A percentile compares a stretch with the other conserved stretches of the same genome.
These are phyloP conservation scores for Trichosurus vulpecula DNA, from an alignment of 2,797 vertebrate species.

Conservation along the genomic window DNA sequence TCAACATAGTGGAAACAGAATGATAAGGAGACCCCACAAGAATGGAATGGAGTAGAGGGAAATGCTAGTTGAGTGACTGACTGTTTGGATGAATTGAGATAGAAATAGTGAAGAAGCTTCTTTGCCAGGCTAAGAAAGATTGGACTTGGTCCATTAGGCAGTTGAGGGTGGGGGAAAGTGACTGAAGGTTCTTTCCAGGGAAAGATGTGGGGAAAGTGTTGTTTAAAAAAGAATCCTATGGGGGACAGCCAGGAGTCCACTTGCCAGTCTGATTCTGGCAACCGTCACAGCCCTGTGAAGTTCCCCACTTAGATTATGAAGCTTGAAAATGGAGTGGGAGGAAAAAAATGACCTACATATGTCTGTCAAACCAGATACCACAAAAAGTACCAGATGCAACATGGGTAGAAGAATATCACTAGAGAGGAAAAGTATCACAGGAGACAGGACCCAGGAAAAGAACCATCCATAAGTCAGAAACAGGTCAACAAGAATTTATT, in stretches of 20 bases:
- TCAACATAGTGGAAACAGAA: background rate
- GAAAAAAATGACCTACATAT: background rate
- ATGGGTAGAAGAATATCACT: background rate
- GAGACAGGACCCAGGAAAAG: background rate
- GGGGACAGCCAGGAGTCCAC: background rate
- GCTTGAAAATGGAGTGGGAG: background rate
- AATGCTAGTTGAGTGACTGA: background rate
- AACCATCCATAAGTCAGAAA: background rate
- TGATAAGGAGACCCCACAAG: background rate
- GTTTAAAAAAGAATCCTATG: background rate
- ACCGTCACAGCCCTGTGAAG: background rate
- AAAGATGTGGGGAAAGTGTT: background rate
- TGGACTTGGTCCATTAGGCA: background rate
- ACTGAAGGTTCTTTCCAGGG: background rate
- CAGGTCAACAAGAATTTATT: background rate
- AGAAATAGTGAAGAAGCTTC: background rate
- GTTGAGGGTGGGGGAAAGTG: background rate
- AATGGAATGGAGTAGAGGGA: background rate
- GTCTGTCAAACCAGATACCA: background rate
- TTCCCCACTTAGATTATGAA: background rate
- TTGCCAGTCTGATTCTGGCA: background rate
- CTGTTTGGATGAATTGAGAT: background rate
- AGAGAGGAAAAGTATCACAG: background rate
- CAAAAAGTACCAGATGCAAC: background rate
- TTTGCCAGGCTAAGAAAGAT: background rate